A percentile compares a stretch with the other conserved stretches of the same genome.
Evolutionary conservation across 1,140 invertebrate species (phyloP).

Genomic region (Oryctes rhinoceros): DNA sequence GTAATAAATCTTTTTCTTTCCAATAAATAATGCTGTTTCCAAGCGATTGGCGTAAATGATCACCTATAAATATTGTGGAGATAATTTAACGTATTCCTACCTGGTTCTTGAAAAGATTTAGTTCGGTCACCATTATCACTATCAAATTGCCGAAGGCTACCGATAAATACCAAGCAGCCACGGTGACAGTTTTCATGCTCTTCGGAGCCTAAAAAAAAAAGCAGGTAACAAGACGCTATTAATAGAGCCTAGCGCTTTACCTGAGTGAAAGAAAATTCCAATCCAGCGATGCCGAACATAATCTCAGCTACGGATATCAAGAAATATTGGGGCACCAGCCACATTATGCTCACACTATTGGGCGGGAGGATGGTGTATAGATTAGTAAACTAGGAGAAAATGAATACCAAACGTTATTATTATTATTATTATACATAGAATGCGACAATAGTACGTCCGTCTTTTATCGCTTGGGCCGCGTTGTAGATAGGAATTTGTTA

Average conservation of each 20-base stretch:
- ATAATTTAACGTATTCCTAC: slow-evolving; percentile 59
- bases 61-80: not conserved
- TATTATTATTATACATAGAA: no score
- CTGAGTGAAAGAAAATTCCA: slow-evolving; percentile 75
- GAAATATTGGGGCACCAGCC: slow-evolving; percentile 88
- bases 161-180: slow-evolving; percentile 81
- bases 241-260: slow-evolving; percentile 42
- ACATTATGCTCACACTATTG: slow-evolving; percentile 82
- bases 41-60: no score
- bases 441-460: no score
- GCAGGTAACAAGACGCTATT: no score
- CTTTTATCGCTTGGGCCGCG: no score
- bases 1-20: no score
- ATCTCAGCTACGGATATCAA: slow-evolving; percentile 80
- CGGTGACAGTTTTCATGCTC: slow-evolving; percentile 81
- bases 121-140: slow-evolving; percentile 78
- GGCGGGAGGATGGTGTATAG: slow-evolving; percentile 67
- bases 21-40: no score
- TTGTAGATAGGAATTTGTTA: no score
- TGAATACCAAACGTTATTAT: not conserved
- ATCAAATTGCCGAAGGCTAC: slow-evolving; percentile 83
- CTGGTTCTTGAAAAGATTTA: slow-evolving; percentile 72
- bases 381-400: slow-evolving; percentile 53
- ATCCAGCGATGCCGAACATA: slow-evolving; percentile 78
- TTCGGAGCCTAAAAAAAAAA: slow-evolving; percentile 45